Conservation (phyloP, 2,797 vertebrate genomes). For the Microctenopoma steveboyesi region DNA sequence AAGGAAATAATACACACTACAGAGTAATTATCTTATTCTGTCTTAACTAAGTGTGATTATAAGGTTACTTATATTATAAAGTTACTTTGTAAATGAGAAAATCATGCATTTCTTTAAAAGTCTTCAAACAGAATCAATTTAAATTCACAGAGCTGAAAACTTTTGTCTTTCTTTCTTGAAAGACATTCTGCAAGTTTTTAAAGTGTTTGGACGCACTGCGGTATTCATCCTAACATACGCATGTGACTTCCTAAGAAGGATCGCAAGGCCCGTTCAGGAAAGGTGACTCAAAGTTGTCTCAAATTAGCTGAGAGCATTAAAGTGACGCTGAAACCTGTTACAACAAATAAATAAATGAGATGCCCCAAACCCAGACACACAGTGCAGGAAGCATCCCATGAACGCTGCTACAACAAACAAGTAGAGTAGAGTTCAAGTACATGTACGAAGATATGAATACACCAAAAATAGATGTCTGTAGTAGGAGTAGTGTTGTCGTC, state of each 20-base stretch:
- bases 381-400: constrained; percentile 34
- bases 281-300: constrained; percentile 45
- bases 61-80: not conserved
- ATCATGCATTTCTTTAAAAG: not conserved
- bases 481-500: constrained; percentile 50
- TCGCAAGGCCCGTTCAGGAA: constrained; percentile 2
- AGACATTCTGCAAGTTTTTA: not conserved
- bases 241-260: not conserved
- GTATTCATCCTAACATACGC: not conserved
- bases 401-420: constrained; percentile 34
- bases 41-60: not conserved
- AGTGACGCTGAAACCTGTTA: constrained; percentile 12
- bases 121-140: not conserved
- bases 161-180: not conserved
- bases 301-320: constrained; percentile 17
- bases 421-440: constrained; percentile 71
- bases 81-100: constrained; percentile 14
- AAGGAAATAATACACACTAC: constrained; percentile 17
- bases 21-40: constrained; percentile 24
- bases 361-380: constrained; percentile 30
- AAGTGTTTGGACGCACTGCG: not conserved
- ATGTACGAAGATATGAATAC: constrained; percentile 40
- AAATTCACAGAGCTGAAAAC: constrained; percentile 2
- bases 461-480: constrained; percentile 30
- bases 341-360: constrained; percentile 58